These are phyloP conservation scores for Acanthisitta chloris DNA, from an alignment of 2,113 vertebrate genomes.

Conservation along the genomic window DNA sequence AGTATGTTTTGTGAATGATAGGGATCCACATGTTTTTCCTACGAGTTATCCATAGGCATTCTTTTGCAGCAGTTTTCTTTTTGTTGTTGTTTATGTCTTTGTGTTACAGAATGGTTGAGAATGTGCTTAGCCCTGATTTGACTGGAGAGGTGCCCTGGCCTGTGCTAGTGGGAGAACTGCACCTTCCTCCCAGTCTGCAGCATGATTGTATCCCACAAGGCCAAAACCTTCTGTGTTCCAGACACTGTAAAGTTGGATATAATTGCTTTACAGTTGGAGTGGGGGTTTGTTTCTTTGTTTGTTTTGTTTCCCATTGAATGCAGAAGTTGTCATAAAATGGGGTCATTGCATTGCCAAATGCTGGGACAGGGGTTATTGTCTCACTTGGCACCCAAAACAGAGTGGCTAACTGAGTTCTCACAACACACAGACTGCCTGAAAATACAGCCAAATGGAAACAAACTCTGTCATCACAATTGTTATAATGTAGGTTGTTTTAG, in stretches of 20 bases:
- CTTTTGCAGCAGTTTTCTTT: background rate
- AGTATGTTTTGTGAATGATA: background rate
- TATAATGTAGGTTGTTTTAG: background rate
- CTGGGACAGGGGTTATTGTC: background rate
- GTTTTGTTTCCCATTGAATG: background rate
- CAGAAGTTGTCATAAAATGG: background rate
- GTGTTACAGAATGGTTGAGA: background rate
- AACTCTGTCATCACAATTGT: background rate
- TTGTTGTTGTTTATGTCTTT: background rate
- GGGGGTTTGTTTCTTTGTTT: rapidly evolving
- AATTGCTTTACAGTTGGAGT: background rate
- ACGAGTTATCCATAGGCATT: background rate
- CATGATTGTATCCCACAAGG: rapidly evolving
- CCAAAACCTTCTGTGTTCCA: background rate
- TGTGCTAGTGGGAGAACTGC: background rate
- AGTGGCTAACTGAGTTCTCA: background rate
- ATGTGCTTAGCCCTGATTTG: background rate
- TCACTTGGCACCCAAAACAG: background rate
- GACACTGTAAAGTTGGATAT: background rate
- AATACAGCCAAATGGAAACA: background rate
- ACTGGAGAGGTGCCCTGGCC: background rate
- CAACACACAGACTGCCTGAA: rapidly evolving
- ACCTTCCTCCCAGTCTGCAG: background rate
- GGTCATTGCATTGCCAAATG: background rate
- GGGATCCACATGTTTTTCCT: background rate